A percentile compares a stretch with the other conserved stretches of the same genome.
Conservation (phyloP, 2,113 vertebrate genomes). For the Menura novaehollandiae region DNA sequence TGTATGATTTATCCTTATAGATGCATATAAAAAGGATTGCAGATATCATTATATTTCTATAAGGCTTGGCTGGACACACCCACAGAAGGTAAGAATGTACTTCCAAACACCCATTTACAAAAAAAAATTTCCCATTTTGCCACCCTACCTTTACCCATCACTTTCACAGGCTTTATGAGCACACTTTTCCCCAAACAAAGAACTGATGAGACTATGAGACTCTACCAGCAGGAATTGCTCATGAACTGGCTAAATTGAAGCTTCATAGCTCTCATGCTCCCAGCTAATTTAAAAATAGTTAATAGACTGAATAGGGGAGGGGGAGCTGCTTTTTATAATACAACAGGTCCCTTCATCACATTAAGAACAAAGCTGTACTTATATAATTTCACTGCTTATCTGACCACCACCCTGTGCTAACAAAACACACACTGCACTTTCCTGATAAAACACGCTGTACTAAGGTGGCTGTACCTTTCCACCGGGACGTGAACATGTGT, state of each 20-base stretch:
- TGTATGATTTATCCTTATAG: neutral
- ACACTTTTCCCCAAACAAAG: neutral
- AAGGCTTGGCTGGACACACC: neutral
- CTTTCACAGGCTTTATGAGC: neutral
- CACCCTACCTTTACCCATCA: neutral
- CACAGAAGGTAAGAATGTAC: neutral
- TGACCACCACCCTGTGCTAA: neutral
- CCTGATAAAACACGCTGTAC: neutral
- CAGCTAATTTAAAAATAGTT: neutral
- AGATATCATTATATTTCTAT: neutral
- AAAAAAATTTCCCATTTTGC: neutral
- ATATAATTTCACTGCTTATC: neutral
- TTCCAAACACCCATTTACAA: neutral
- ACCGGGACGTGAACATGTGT: neutral
- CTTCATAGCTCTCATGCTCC: neutral
- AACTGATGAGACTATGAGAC: neutral
- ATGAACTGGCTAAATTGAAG: neutral
- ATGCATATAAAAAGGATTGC: neutral
- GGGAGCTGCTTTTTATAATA: neutral
- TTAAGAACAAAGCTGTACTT: conserved; percentile 2
- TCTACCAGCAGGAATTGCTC: neutral
- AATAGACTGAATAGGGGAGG: neutral
- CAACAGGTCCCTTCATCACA: neutral
- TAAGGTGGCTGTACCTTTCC: neutral
- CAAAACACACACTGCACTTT: neutral